Conservation (phyloP, 2,797 vertebrate species). For the Malurus leucopterus region DNA sequence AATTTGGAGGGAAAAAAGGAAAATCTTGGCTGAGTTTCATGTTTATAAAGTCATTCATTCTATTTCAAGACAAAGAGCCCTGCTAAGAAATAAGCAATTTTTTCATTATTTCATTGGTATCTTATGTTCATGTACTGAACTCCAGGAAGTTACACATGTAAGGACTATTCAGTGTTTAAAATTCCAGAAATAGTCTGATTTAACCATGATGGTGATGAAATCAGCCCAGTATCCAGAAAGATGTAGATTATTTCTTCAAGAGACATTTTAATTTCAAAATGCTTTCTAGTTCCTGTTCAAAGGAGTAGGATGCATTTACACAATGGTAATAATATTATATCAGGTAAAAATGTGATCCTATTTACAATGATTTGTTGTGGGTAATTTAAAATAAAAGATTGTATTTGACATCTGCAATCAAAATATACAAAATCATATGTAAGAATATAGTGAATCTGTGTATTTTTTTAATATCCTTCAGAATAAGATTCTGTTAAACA, state of each 20-base stretch:
- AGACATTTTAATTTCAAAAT: not conserved
- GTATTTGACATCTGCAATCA: not conserved
- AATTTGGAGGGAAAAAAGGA: not conserved
- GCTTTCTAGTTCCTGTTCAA: not conserved
- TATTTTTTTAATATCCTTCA: not conserved
- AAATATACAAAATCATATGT: fast-evolving
- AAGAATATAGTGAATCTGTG: not conserved
- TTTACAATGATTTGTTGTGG: not conserved
- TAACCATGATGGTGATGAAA: not conserved
- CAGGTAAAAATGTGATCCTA: fast-evolving
- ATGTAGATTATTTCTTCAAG: not conserved
- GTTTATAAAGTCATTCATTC: not conserved
- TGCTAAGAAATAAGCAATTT: not conserved
- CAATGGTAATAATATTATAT: not conserved
- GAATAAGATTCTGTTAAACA: not conserved
- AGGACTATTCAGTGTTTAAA: not conserved
- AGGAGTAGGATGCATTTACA: not conserved
- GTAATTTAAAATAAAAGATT: not conserved
- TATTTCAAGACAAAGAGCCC: not conserved
- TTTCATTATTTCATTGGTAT: not conserved
- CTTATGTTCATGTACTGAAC: not conserved
- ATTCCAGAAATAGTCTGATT: not conserved
- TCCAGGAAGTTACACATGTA: not conserved
- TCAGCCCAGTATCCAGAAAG: not conserved
- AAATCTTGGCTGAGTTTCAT: not conserved